These are phyloP conservation scores for Drosophila kanapiae DNA, from an alignment of 1,140 invertebrate genomes.

Conservation along the genomic window DNA sequence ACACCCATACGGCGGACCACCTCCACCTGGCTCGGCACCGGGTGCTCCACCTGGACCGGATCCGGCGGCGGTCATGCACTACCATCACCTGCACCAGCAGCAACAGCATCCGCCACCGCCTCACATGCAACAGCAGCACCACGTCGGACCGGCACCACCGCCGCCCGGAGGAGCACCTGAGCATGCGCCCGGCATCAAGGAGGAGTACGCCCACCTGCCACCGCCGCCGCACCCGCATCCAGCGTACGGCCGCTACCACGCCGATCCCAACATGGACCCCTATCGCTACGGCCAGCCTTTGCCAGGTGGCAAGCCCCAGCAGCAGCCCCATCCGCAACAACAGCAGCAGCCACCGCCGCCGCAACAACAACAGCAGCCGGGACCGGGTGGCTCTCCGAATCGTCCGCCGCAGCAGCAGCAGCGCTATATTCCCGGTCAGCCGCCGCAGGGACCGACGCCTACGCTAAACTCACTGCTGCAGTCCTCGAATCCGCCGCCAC, in stretches of 20 bases:
- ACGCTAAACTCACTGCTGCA: constrained; percentile 96
- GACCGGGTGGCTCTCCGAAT: constrained; percentile 75
- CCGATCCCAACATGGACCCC: constrained; percentile 82
- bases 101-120: constrained; percentile 75
- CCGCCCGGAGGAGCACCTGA: constrained; percentile 58
- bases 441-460: constrained; percentile 93
- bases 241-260: constrained; percentile 78
- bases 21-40: constrained; percentile 58
- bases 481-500: constrained; percentile 89
- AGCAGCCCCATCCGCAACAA: constrained; percentile 61
- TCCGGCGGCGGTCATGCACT: constrained; percentile 74
- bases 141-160: constrained; percentile 64
- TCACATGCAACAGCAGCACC: constrained; percentile 64
- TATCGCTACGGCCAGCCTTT: constrained; percentile 81
- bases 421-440: constrained; percentile 84
- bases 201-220: constrained; percentile 80
- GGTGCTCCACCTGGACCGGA: constrained; percentile 61
- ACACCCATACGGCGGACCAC: constrained; percentile 74
- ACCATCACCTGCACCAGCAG: constrained; percentile 72
- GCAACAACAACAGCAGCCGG: constrained; percentile 57
- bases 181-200: constrained; percentile 74
- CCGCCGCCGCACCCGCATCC: constrained; percentile 77
- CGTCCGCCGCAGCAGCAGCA: constrained; percentile 80
- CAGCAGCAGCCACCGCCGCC: constrained; percentile 49
- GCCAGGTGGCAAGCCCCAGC: constrained; percentile 61